A percentile compares a stretch with the other conserved stretches of the same genome.
phyloP scores from a whole-genome alignment of 64 coral and sea anemone species.

The Pachyseris speciosa region DNA sequence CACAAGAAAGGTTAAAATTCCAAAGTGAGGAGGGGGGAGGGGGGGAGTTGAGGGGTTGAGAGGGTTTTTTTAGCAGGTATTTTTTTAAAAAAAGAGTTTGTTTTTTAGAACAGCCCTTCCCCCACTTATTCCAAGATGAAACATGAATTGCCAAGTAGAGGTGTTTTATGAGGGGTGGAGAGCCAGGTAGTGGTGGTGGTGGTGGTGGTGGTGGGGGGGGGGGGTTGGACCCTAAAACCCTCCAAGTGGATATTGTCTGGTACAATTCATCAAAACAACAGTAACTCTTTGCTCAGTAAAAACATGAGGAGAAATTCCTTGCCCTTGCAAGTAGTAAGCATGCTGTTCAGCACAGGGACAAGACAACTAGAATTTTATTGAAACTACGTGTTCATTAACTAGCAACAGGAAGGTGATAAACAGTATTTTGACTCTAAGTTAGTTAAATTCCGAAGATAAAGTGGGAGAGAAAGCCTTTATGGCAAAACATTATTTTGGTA shows the following conservation, averaged over 20 bases:
- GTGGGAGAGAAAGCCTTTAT: neutral
- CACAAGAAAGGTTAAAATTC: constrained; percentile 4
- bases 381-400: neutral
- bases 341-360: constrained; percentile 6
- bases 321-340: constrained; percentile 7
- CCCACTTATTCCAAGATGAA: neutral
- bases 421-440: neutral
- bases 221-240: neutral
- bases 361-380: neutral
- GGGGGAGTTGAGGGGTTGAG: neutral
- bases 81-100: neutral
- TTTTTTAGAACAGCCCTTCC: neutral
- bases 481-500: neutral
- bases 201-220: neutral
- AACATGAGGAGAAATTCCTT: neutral
- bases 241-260: neutral
- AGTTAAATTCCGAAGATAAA: neutral
- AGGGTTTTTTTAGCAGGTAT: neutral
- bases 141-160: neutral
- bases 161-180: neutral
- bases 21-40: neutral
- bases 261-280: neutral
- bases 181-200: neutral
- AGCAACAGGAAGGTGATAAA: constrained; percentile 14
- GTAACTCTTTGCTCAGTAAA: constrained; percentile 1